phyloP scores from a whole-genome alignment of 2,888 invertebrate species.

The Silvanus unidentatus region DNA sequence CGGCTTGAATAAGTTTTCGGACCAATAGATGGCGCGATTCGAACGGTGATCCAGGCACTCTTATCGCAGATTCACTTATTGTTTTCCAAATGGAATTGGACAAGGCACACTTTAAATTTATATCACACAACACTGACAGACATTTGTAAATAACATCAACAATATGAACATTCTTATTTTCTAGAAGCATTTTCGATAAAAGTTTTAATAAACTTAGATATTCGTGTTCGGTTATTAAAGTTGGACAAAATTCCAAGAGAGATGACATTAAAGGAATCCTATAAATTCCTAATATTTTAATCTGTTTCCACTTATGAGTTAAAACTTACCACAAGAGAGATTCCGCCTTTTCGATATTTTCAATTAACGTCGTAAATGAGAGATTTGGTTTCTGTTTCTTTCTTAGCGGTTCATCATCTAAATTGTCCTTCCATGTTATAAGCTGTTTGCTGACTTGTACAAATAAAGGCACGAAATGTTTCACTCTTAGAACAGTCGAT shows the following conservation, averaged over 20 bases:
- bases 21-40: conserved; percentile 22
- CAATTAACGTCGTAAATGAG: conserved; percentile 32
- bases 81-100: too few species aligned
- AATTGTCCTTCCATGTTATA: neutral
- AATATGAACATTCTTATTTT: conserved; percentile 20
- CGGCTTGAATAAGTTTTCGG: conserved; percentile 20
- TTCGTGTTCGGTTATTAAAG: conserved; percentile 38
- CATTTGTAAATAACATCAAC: conserved; percentile 13
- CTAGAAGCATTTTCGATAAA: conserved; percentile 35
- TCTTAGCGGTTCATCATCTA: conserved; percentile 11
- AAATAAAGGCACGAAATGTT: conserved; percentile 32
- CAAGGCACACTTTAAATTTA: too few species aligned
- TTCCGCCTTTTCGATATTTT: conserved; percentile 35
- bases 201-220: conserved; percentile 41
- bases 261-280: conserved; percentile 42
- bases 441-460: conserved; percentile 42
- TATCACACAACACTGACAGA: too few species aligned
- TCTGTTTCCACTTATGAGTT: conserved; percentile 1
- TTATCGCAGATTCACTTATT: too few species aligned
- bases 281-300: conserved; percentile 15
- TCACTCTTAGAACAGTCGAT: conserved; percentile 21
- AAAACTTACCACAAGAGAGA: conserved; percentile 41
- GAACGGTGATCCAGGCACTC: too few species aligned
- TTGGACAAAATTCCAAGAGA: conserved; percentile 44
- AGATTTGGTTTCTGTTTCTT: conserved; percentile 23